Conservation (phyloP, 1,140 invertebrate species). For the Drosophila lacteicornis region DNA sequence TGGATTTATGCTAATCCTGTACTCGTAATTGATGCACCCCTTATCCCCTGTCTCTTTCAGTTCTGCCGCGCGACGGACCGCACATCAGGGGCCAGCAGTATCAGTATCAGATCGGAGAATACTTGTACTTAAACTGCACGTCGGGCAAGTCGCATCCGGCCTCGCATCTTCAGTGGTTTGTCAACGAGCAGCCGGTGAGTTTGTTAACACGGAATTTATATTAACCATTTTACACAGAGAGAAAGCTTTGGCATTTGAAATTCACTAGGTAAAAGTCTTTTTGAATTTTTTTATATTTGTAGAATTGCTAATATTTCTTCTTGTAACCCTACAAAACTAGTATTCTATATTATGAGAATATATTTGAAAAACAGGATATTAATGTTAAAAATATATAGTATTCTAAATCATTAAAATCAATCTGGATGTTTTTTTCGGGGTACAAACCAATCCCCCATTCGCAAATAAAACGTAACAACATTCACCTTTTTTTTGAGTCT, state of each 20-base stretch:
- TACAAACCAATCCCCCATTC: neutral
- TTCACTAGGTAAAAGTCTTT: too few relatives aligned
- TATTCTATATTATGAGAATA: too few relatives aligned
- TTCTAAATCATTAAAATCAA: too few relatives aligned
- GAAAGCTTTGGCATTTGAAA: neutral
- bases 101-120: conserved; percentile 92
- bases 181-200: conserved; percentile 92
- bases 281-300: too few relatives aligned
- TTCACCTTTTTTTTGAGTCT: conserved; percentile 26
- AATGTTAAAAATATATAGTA: too few relatives aligned
- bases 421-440: conserved; percentile 14
- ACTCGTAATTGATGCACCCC: conserved; percentile 13
- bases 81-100: conserved; percentile 91
- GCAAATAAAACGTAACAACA: conserved; percentile 30
- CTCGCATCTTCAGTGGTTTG: conserved; percentile 91
- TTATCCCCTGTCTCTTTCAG: conserved; percentile 85
- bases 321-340: too few relatives aligned
- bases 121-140: conserved; percentile 93
- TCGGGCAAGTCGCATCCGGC: conserved; percentile 92
- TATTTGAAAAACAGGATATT: neutral
- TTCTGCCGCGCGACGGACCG: conserved; percentile 91
- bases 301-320: too few relatives aligned
- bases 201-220: conserved; percentile 32
- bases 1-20: conserved; percentile 21
- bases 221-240: neutral